Evolutionary conservation across 2,113 vertebrate genomes (phyloP).

Genomic region (Cyprinodon variegatus): DNA sequence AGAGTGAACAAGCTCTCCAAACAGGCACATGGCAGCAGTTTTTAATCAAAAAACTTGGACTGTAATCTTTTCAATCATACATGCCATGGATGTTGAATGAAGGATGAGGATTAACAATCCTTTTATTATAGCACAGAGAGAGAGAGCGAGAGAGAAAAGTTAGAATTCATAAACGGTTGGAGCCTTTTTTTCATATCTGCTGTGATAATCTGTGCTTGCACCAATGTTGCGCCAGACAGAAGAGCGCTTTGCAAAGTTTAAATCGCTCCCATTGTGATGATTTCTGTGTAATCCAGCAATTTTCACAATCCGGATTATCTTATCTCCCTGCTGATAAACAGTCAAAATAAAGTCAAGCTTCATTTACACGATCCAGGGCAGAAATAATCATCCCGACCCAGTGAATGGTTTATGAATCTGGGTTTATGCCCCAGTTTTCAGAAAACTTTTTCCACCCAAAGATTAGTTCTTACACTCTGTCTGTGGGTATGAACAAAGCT

Average conservation of each 20-base stretch:
- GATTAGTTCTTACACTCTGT: neutral
- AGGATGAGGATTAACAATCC: constrained; percentile 48
- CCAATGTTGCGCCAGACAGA: constrained; percentile 54
- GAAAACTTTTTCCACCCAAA: constrained; percentile 22
- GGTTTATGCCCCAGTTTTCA: constrained; percentile 44
- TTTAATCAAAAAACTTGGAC: constrained; percentile 47
- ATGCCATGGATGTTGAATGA: constrained; percentile 57
- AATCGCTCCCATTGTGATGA: constrained; percentile 65
- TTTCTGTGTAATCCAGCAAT: constrained; percentile 76
- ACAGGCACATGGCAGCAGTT: constrained; percentile 24
- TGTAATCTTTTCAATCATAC: constrained; percentile 65
- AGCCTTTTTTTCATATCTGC: constrained; percentile 62
- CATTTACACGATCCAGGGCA: constrained; percentile 65
- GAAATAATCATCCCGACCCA: constrained; percentile 51
- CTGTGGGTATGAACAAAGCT: neutral
- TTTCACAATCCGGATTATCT: constrained; percentile 76
- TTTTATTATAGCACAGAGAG: constrained; percentile 49
- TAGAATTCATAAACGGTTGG: constrained; percentile 58
- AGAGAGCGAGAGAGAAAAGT: constrained; percentile 22
- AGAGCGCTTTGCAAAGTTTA: constrained; percentile 59
- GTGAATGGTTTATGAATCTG: constrained; percentile 26
- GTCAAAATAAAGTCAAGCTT: constrained; percentile 63
- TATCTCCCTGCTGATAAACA: constrained; percentile 66
- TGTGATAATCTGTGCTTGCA: constrained; percentile 49
- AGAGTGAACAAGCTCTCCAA: constrained; percentile 19